Evolutionary conservation across 2,888 invertebrate genomes (phyloP), one percentile per base, ranked within the genome.

Genomic region (Metalampra italica): DNA sequence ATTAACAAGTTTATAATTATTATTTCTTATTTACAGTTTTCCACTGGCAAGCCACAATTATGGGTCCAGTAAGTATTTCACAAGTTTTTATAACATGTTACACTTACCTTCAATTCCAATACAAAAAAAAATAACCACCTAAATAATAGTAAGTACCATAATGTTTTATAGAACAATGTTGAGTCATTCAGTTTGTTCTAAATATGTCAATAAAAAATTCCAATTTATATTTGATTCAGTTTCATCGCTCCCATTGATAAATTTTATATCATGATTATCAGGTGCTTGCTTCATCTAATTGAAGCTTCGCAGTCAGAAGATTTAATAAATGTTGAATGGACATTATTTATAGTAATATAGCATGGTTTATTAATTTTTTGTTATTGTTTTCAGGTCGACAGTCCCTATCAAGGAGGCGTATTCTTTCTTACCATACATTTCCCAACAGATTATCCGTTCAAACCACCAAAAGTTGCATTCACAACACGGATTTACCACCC

Each of bases 21-120:
- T 50, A 48, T 40, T 78, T 61, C 77, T 77, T 79, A 63, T 87
- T 94, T 95, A 71, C 92, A 98, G 98, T 99, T 91, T 99, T 99
- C 93, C 98, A 99, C 91, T 99, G 99, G 99, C 98, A 99, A 93
- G 99, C 99, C 90, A 99, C 99, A 92, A 99, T 99, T 89, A 98
- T 99, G 98, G 99, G 99, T 91, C 99, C 99, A 91, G 97, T 97
- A 93, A 95, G 96, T 94, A 90, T 60, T 45, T 9, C n/a, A n/a
- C n/a, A n/a, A n/a, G n/a, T n/a, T n/a, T n/a, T n/a, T n/a, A n/a
- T n/a, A n/a, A n/a, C n/a, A n/a, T n/a, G n/a, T n/a, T n/a, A n/a
- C n/a, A n/a, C n/a, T n/a, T n/a, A n/a, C n/a, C n/a, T n/a, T n/a
- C n/a, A n/a, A n/a, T n/a, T n/a, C n/a, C n/a, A n/a, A n/a, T n/a